These are phyloP conservation scores for Drosophila ercepeae DNA, from an alignment of 1,140 invertebrate genomes.

Conservation along the genomic window DNA sequence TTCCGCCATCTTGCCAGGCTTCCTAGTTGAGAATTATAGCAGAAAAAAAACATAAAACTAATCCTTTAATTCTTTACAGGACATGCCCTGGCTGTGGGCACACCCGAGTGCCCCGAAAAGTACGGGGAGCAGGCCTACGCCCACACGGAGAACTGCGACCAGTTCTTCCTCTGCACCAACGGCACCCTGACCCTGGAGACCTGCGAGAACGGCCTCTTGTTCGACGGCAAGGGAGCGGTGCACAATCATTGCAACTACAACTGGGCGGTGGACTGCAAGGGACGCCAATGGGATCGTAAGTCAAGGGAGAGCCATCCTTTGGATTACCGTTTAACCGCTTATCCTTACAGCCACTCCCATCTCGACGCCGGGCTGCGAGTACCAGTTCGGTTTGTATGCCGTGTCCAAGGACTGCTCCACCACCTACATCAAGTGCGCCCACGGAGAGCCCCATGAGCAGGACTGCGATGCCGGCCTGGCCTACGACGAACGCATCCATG, in stretches of 20 bases:
- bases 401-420: slow-evolving; percentile 92
- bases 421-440: slow-evolving; percentile 93
- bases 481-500: slow-evolving; percentile 94
- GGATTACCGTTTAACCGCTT: not conserved
- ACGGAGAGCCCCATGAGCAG: slow-evolving; percentile 90
- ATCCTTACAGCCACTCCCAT: slow-evolving; percentile 88
- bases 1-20: no score
- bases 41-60: no score
- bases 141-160: slow-evolving; percentile 92
- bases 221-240: slow-evolving; percentile 93
- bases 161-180: slow-evolving; percentile 96
- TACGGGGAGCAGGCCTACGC: slow-evolving; percentile 91
- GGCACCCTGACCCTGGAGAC: slow-evolving; percentile 94
- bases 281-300: slow-evolving; percentile 92
- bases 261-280: slow-evolving; percentile 95
- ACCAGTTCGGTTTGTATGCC: slow-evolving; percentile 94
- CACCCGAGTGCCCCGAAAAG: slow-evolving; percentile 87
- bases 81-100: slow-evolving; percentile 66
- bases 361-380: slow-evolving; percentile 92
- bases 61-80: slow-evolving; percentile 49
- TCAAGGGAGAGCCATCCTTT: slow-evolving; percentile 46
- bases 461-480: slow-evolving; percentile 94
- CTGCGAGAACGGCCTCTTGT: slow-evolving; percentile 96
- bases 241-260: slow-evolving; percentile 97
- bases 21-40: no score